Evolutionary conservation across 2,888 invertebrate genomes (phyloP).

Genomic region (Drosophila pullipes): DNA sequence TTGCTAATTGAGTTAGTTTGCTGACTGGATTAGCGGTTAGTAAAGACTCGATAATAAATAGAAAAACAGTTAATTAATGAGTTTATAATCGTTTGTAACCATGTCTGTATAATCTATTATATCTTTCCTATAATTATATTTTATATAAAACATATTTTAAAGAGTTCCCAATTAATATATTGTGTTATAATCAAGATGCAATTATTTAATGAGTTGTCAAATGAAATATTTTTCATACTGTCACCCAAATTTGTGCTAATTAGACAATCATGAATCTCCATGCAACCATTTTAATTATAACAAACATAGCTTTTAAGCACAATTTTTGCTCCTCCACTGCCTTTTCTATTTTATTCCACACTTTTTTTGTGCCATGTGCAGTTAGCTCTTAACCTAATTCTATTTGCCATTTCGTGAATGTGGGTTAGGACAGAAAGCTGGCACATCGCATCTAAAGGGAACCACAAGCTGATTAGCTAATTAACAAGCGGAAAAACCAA

Average conservation of each 20-base stretch:
- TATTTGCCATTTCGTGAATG: conserved; percentile 31
- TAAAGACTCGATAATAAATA: conserved; percentile 2
- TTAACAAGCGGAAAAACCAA: conserved; percentile 34
- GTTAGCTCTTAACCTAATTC: conserved; percentile 19
- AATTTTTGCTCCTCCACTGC: not conserved
- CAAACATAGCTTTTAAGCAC: not conserved
- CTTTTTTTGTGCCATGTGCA: not conserved
- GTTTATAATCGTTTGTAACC: not conserved
- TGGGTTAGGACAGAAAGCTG: not conserved
- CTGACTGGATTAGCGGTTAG: conserved; percentile 22
- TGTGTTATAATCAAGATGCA: not conserved
- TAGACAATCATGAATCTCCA: no score
- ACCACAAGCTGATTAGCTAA: conserved; percentile 51
- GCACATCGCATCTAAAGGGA: not conserved
- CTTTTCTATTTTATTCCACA: not conserved
- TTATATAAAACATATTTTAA: not conserved
- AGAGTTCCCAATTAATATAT: not conserved
- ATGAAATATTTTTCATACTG: not conserved
- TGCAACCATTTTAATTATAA: not conserved
- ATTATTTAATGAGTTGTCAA: not conserved
- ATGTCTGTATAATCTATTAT: not conserved
- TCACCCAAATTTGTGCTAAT: not conserved
- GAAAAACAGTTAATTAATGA: not conserved
- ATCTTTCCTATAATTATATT: not conserved
- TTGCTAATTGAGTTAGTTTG: conserved; percentile 29